Evolutionary conservation across 2,113 vertebrate species (phyloP).

Genomic region (Pungitius pungitius): DNA sequence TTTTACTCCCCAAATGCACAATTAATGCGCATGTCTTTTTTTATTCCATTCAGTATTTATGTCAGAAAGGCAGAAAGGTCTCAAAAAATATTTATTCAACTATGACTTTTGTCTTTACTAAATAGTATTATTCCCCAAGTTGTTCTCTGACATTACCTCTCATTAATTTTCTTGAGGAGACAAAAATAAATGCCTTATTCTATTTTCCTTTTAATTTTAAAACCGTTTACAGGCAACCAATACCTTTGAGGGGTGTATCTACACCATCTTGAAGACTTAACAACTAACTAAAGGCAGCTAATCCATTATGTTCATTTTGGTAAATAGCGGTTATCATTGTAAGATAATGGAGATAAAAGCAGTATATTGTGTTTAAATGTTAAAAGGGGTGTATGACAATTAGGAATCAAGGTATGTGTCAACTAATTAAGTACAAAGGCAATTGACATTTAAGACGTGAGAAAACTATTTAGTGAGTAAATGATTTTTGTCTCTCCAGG

Average conservation of each 20-base stretch:
- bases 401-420: not conserved
- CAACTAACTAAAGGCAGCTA: not conserved
- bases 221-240: not conserved
- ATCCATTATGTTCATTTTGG: not conserved
- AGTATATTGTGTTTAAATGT: not conserved
- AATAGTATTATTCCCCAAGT: not conserved
- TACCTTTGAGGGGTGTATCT: not conserved
- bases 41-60: not conserved
- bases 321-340: not conserved
- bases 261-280: not conserved
- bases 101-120: too few species aligned
- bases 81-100: not conserved
- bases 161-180: not conserved
- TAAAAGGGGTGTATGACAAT: constrained; percentile 1
- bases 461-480: not conserved
- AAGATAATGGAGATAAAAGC: constrained; percentile 10
- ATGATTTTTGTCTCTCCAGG: not conserved
- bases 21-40: not conserved
- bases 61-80: not conserved
- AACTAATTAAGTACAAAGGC: not conserved
- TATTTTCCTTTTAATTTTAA: too few species aligned
- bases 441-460: not conserved
- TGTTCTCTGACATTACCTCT: not conserved
- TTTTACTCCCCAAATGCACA: not conserved
- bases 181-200: not conserved